Conservation (phyloP, 2,113 vertebrate genomes). For the Mesoclemmys tuberculata region DNA sequence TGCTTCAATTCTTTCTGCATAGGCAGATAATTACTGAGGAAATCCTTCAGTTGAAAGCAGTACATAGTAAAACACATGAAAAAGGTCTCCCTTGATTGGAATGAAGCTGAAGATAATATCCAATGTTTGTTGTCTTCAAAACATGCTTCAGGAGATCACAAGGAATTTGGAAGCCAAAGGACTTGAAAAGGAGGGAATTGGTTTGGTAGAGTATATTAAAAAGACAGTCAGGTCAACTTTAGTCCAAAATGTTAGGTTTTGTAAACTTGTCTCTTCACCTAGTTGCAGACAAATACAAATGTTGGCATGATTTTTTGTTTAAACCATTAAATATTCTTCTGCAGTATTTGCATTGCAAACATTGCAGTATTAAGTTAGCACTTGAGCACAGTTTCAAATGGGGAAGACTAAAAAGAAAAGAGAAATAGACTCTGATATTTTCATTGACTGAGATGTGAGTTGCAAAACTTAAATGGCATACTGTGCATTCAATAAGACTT, state of each 20-base stretch:
- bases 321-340: neutral
- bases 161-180: neutral
- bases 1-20: neutral
- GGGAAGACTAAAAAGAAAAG: neutral
- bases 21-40: neutral
- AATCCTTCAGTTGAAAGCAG: neutral
- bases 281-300: neutral
- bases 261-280: neutral
- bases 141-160: rapidly evolving
- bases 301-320: neutral
- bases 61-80: neutral
- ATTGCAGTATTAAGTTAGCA: neutral
- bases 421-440: neutral
- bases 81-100: rapidly evolving
- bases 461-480: neutral
- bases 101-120: neutral
- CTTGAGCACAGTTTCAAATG: neutral
- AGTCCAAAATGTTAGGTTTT: neutral
- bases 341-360: constrained; percentile 11
- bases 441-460: neutral
- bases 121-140: neutral
- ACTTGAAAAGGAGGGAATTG: neutral
- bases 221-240: neutral
- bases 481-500: too few species aligned
- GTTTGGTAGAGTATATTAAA: rapidly evolving